Percentiles rank a stretch among this genome's conserved stretches.
Evolutionary conservation across 1,140 invertebrate genomes (phyloP).

Genomic region (Bilobella aurantiaca): DNA sequence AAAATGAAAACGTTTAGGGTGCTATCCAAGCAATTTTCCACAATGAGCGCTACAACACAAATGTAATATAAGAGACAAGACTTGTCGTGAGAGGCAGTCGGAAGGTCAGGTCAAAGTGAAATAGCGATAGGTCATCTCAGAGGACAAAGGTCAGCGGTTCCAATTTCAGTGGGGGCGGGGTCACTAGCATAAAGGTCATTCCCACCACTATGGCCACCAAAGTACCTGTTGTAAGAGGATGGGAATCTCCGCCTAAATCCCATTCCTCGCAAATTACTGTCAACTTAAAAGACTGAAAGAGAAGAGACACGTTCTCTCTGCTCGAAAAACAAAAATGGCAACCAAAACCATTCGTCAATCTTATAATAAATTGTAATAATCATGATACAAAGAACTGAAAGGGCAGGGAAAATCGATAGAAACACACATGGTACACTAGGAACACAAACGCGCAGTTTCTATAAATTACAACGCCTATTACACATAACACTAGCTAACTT

Average conservation of each 20-base stretch:
- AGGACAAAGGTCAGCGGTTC: not conserved
- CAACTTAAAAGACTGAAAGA: conserved; percentile 2
- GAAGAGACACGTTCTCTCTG: conserved; percentile 2
- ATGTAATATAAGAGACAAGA: too few species aligned
- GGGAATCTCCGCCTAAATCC: not conserved
- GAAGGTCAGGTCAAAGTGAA: too few species aligned
- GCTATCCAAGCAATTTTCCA: too few species aligned
- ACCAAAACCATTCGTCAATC: not conserved
- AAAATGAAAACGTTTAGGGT: too few species aligned
- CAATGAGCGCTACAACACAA: too few species aligned
- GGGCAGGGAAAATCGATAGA: too few species aligned
- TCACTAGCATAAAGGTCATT: not conserved
- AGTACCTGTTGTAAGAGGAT: not conserved
- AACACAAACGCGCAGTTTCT: too few species aligned
- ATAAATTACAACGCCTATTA: too few species aligned
- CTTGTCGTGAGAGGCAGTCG: too few species aligned
- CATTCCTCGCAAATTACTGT: not conserved
- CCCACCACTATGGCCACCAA: not conserved
- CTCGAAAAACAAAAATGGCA: not conserved
- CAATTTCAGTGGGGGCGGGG: not conserved
- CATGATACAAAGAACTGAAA: not conserved
- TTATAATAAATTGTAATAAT: not conserved
- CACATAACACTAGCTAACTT: too few species aligned
- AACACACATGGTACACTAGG: too few species aligned
- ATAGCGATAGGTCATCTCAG: too few species aligned